These are phyloP conservation scores for Syngnathoides biaculeatus DNA, from an alignment of 2,113 vertebrate genomes.

Conservation along the genomic window DNA sequence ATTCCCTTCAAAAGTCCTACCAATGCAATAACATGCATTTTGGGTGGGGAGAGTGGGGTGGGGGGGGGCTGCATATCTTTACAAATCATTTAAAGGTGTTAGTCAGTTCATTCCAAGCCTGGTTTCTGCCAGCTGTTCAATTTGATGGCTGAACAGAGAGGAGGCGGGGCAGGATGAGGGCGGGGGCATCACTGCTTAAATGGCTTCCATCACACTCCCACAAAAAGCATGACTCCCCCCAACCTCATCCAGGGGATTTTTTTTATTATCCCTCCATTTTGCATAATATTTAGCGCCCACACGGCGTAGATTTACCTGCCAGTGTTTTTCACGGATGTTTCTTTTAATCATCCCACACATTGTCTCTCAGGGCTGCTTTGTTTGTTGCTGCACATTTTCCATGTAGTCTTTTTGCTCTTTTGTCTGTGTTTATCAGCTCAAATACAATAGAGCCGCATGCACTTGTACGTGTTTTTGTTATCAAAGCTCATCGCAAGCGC, in stretches of 20 bases:
- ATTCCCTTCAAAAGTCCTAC: constrained; percentile 14
- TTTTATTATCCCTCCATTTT: constrained; percentile 57
- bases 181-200: constrained; percentile 73
- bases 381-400: constrained; percentile 53
- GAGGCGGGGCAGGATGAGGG: constrained; percentile 46
- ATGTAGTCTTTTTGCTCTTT: constrained; percentile 41
- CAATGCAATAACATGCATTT: constrained; percentile 14
- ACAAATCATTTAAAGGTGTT: neutral
- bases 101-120: constrained; percentile 53
- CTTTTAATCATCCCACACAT: constrained; percentile 65
- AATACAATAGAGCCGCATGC: constrained; percentile 43
- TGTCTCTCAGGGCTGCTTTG: constrained; percentile 67
- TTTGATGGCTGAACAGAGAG: constrained; percentile 53
- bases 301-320: constrained; percentile 51
- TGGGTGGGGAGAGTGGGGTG: too few species aligned
- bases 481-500: constrained; percentile 20
- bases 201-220: constrained; percentile 68
- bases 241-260: constrained; percentile 53
- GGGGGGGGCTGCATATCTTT: neutral
- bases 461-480: constrained; percentile 39
- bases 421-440: constrained; percentile 48
- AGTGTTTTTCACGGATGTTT: constrained; percentile 52
- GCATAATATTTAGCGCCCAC: constrained; percentile 60
- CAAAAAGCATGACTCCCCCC: constrained; percentile 66
- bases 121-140: constrained; percentile 45